A percentile compares a stretch with the other conserved stretches of the same genome.
Conservation (phyloP, 1,140 invertebrate genomes). For the Berghia stephanieae region DNA sequence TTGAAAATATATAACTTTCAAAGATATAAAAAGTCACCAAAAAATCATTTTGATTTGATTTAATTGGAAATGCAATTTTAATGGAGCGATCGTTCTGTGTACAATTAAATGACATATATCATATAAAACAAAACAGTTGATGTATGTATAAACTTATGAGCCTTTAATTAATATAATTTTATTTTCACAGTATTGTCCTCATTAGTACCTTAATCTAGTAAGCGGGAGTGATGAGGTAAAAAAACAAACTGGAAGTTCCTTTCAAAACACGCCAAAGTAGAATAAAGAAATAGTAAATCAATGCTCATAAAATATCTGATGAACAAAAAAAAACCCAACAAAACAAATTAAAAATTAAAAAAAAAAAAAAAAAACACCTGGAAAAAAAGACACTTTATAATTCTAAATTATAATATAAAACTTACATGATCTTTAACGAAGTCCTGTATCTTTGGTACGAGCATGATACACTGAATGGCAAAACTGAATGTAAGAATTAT, state of each 20-base stretch:
- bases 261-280: too few species aligned
- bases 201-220: too few species aligned
- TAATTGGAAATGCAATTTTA: not conserved
- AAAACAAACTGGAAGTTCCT: too few species aligned
- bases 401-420: not conserved
- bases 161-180: too few species aligned
- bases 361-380: too few species aligned
- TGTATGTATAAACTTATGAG: too few species aligned
- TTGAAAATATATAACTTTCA: not conserved
- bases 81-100: not conserved
- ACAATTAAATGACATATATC: not conserved
- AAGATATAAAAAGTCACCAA: not conserved
- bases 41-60: not conserved
- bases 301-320: not conserved
- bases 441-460: slow-evolving; percentile 63
- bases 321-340: not conserved
- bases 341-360: too few species aligned
- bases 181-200: too few species aligned
- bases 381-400: not conserved
- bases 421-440: slow-evolving; percentile 64
- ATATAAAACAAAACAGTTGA: too few species aligned
- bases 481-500: slow-evolving; percentile 65
- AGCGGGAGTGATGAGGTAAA: too few species aligned
- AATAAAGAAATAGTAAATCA: not conserved
- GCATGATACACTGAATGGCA: slow-evolving; percentile 66